Evolutionary conservation across 2,113 vertebrate species (phyloP), one percentile per base, ranked within the genome.

Genomic region (Syngnathus typhle): DNA sequence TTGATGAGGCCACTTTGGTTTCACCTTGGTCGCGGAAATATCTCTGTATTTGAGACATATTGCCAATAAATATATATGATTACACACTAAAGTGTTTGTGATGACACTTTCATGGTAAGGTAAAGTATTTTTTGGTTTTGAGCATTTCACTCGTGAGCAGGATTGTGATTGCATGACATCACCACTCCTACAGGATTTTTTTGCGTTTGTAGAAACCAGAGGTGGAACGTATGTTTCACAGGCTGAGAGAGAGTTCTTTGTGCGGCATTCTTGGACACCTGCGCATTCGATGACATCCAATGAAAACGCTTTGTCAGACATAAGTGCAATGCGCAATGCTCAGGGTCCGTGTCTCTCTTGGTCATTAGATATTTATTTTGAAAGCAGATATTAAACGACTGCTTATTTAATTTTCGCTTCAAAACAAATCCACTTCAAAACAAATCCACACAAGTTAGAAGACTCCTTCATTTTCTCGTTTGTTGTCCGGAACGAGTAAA

Each of bases 231-330:
- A 5, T 3, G n/a, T 52, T 49, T 49, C 46, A 49, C 51, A 52
- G 8, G 51, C 51, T 21, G 18, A 1, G 47, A 51, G 49, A 52
- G 51, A 3, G 6, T 3, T 52, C 19, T 52, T 52, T 52, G 51
- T 52, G 51, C 21, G 19, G n/a, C 18, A 21, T 21, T 1, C 7
- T 52, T 21, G n/a, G 8, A 52, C 51, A 51, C 49, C 49, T 51
- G 49, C 18, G 7, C 7, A 19, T 15, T 46, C 44, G 15, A 46
- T 46, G 12, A 46, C 4, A 52, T 52, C 7, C 19, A 9, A 10
- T 54, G 52, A 54, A 4, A 6, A 21, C 1, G 21, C 10, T 75
- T 62, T 94, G 91, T 75, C 63, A 94, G 91, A 69, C 84, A 90
- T 68, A 92, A 55, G 37, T 23, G 36, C 66, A 5, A 68, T 8